Evolutionary conservation across 2,888 invertebrate species (phyloP), one percentile per base, ranked within the genome.

Genomic region (Megamerina dolium): DNA sequence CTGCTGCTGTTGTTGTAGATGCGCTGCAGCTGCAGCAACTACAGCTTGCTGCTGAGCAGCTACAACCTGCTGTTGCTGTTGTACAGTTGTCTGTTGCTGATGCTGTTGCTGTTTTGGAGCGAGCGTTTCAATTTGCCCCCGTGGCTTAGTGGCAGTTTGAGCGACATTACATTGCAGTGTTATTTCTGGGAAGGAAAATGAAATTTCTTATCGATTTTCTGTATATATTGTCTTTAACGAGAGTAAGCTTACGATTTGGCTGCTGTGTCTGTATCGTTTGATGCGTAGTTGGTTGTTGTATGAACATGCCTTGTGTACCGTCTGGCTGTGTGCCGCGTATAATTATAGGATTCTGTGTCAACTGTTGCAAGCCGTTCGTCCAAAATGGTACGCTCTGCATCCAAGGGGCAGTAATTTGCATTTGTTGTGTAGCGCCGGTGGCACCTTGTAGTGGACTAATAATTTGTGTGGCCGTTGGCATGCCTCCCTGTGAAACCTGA

Each of bases 301-400:
- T 88, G 64, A 87, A 90, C 86, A 92, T 87, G 23, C 82, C 79
- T 10, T 75, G 74, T 1, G 77, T 74, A 6, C 77, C 79, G 63
- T 89, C 89, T 2, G 83, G 81, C 62, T 87, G 89, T 1, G 84
- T 77, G 16, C 87, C 86, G 30, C 90, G 73, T 32, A 68, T 65
- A 53, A 91, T 89, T 58, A 90, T 88, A 6, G 85, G 86, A 73
- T 87, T 88, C 13, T 82, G 85, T 0, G 84, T 79, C 2, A 86
- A 74, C 1, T 84, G 82, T 55, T 81, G 87, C 18, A 86, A 64
- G 0, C 84, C 82, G 12, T 82, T 81, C 0, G 75, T 70, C 87
- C 88, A 89, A 65, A 81, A 83, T 3, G 85, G 85, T 49, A 85
- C 68, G 18, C 80, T 77, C 37, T 82, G 79, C 54, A 86, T 85